Conservation (phyloP, 2,888 invertebrate species). For the Caenorhabditis afra region DNA sequence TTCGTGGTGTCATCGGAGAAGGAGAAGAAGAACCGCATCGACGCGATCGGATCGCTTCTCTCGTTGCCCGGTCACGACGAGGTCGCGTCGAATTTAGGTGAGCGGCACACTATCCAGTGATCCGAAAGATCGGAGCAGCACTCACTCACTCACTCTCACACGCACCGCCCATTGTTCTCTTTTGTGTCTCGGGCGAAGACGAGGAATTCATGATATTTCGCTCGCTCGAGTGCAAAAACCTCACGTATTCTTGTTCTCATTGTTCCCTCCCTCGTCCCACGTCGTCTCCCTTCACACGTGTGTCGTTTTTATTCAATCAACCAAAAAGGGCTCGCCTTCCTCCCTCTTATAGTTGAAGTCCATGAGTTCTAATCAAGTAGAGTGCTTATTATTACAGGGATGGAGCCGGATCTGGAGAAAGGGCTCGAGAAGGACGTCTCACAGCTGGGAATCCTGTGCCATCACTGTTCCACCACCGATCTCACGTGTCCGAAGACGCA, state of each 20-base stretch:
- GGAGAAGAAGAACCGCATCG: conserved; percentile 29
- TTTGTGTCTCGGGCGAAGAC: not conserved
- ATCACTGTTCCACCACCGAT: conserved; percentile 68
- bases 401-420: conserved; percentile 48
- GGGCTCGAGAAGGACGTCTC: conserved; percentile 60
- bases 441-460: conserved; percentile 67
- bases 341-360: not conserved
- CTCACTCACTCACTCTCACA: no score
- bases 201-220: conserved; percentile 39
- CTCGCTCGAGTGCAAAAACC: not conserved
- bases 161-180: conserved; percentile 14
- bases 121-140: conserved; percentile 30
- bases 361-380: not conserved
- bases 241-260: not conserved
- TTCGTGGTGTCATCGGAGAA: conserved; percentile 7
- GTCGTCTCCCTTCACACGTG: not conserved
- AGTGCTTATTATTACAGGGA: conserved; percentile 38
- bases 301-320: conserved; percentile 15
- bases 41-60: conserved; percentile 48
- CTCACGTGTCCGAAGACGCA: conserved; percentile 66
- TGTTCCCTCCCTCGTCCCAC: no score
- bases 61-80: conserved; percentile 47
- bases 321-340: not conserved
- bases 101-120: conserved; percentile 34
- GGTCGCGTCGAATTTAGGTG: conserved; percentile 11